These are phyloP conservation scores for Hypolimnas misippus DNA, from an alignment of 2,888 invertebrate genomes.

Conservation along the genomic window DNA sequence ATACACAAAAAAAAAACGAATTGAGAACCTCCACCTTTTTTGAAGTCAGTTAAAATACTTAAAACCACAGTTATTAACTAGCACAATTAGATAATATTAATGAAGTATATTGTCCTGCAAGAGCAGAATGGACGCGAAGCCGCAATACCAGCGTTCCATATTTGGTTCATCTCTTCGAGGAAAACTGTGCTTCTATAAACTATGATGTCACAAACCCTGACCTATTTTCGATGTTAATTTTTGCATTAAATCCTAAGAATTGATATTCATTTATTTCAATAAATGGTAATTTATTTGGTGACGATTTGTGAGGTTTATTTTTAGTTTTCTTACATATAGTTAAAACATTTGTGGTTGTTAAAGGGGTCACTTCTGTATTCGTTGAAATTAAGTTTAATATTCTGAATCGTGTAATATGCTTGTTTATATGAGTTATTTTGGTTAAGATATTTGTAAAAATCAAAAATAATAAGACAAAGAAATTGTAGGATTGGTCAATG, in stretches of 20 bases:
- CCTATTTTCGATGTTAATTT: conserved; percentile 33
- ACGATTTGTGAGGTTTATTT: conserved; percentile 13
- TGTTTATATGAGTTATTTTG: too few species aligned
- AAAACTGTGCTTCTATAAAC: conserved; percentile 43
- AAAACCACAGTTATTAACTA: not conserved
- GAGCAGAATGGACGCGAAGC: conserved; percentile 9
- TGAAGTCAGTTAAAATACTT: too few species aligned
- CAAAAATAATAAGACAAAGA: too few species aligned
- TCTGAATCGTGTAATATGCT: too few species aligned
- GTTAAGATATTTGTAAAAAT: too few species aligned
- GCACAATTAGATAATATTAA: conserved; percentile 9
- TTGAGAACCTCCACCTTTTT: too few species aligned
- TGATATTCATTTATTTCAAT: conserved; percentile 5
- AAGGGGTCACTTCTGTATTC: too few species aligned
- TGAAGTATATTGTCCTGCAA: conserved; percentile 1
- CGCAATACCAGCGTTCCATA: conserved; percentile 31
- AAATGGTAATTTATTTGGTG: not conserved
- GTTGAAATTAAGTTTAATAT: too few species aligned
- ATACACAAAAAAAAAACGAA: too few species aligned
- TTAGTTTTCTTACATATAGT: not conserved
- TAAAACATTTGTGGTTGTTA: not conserved
- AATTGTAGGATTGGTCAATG: too few species aligned
- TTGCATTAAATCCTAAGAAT: conserved; percentile 28
- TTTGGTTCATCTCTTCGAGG: conserved; percentile 38
- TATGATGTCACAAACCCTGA: conserved; percentile 44